These are phyloP conservation scores for Eumaeus atala DNA, from an alignment of 1,140 invertebrate genomes.

Conservation along the genomic window DNA sequence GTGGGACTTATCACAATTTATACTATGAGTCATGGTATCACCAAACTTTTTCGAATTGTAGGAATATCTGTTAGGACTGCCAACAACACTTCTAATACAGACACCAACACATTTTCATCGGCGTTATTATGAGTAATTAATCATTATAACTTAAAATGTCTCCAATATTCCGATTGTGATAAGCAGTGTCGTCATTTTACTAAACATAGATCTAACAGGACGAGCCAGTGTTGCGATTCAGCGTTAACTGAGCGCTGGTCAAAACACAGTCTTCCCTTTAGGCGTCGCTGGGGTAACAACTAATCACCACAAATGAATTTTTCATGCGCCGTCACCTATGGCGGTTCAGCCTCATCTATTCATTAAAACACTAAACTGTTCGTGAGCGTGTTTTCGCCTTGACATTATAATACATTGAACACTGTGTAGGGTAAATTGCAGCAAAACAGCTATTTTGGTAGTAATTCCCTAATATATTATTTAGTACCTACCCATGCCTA, in stretches of 20 bases:
- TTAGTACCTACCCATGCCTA: too few species aligned
- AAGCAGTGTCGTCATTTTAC: constrained; percentile 15
- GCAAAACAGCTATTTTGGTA: too few species aligned
- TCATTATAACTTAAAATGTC: constrained; percentile 19
- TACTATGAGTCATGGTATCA: constrained; percentile 58
- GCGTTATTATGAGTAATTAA: constrained; percentile 15
- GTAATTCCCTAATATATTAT: too few species aligned
- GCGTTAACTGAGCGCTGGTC: constrained; percentile 51
- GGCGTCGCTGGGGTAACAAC: constrained; percentile 55
- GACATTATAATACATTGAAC: constrained; percentile 12
- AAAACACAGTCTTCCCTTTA: constrained; percentile 56
- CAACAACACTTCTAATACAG: background rate
- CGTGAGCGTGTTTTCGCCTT: constrained; percentile 12
- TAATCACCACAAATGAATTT: constrained; percentile 65
- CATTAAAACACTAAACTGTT: constrained; percentile 9
- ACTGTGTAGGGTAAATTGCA: constrained; percentile 2
- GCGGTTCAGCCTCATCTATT: constrained; percentile 16
- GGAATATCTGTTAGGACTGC: constrained; percentile 18
- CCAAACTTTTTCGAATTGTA: constrained; percentile 2
- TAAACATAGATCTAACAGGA: constrained; percentile 27
- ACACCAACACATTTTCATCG: constrained; percentile 5
- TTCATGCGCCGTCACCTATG: constrained; percentile 37
- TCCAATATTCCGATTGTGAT: constrained; percentile 15
- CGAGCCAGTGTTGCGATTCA: constrained; percentile 32
- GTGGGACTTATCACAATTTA: constrained; percentile 47